phyloP scores from a whole-genome alignment of 2,888 invertebrate genomes.

The Heteromurus nitidus region DNA sequence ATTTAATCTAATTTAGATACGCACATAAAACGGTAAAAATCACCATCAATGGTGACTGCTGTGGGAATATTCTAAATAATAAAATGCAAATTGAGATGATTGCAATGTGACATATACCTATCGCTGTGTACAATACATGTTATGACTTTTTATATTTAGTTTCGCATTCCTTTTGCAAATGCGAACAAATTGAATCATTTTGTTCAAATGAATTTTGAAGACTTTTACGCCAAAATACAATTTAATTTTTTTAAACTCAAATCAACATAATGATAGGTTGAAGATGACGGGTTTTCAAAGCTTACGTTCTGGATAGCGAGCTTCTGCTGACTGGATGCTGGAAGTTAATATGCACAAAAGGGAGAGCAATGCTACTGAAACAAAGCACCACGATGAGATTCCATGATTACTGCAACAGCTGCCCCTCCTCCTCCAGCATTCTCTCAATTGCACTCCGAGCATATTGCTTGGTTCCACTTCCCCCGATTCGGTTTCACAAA shows the following conservation, averaged over 20 bases:
- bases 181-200: no score
- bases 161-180: background rate
- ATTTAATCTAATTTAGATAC: background rate
- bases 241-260: background rate
- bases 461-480: background rate
- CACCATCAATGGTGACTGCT: no score
- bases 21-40: background rate
- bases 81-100: no score
- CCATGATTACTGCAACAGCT: conserved; percentile 4
- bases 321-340: conserved; percentile 39
- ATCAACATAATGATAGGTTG: background rate
- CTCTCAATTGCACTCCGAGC: background rate
- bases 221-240: background rate
- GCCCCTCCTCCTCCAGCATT: background rate
- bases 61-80: no score
- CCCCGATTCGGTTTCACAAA: background rate
- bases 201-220: no score
- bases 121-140: background rate
- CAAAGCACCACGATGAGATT: conserved; percentile 29
- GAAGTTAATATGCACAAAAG: conserved; percentile 16
- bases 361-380: background rate
- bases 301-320: conserved; percentile 61
- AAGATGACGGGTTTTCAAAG: no score
- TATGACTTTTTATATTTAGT: background rate
- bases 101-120: no score